Evolutionary conservation across 2,113 vertebrate species (phyloP).

Genomic region (Nicator chloris): DNA sequence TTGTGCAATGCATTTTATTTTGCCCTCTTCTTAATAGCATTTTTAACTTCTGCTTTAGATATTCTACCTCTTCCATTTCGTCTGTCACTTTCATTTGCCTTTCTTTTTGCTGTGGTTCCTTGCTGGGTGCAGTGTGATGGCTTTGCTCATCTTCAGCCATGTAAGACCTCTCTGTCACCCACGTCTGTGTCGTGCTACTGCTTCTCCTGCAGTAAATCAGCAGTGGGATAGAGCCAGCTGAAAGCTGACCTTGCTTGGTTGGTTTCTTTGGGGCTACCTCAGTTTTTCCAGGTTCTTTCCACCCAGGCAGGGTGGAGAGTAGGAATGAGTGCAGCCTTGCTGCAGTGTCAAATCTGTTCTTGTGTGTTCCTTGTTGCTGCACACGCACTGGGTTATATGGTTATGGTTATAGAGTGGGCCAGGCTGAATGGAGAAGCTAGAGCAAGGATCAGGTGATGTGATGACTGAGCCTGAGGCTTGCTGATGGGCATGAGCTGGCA

Average conservation of each 20-base stretch:
- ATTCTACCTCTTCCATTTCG: not conserved
- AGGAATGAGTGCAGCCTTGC: not conserved
- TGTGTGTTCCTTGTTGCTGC: not conserved
- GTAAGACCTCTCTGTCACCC: not conserved
- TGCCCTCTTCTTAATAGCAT: not conserved
- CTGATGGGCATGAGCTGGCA: rapidly evolving
- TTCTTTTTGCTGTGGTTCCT: not conserved
- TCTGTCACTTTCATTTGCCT: not conserved
- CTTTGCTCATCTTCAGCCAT: not conserved
- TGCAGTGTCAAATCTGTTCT: not conserved
- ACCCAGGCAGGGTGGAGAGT: too few relatives aligned
- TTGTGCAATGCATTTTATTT: not conserved
- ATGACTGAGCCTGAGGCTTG: not conserved
- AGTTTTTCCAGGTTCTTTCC: not conserved
- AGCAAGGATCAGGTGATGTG: not conserved
- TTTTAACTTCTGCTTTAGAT: not conserved
- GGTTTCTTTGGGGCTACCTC: not conserved
- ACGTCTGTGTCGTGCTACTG: rapidly evolving
- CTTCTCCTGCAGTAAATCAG: not conserved
- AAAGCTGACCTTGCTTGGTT: not conserved
- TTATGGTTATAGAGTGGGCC: not conserved
- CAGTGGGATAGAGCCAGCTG: rapidly evolving
- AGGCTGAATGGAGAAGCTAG: not conserved
- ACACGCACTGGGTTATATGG: rapidly evolving
- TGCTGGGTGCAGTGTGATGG: not conserved